Evolutionary conservation across 2,113 vertebrate genomes (phyloP), one percentile per base, ranked within the genome.

Genomic region (Fregetta grallaria): DNA sequence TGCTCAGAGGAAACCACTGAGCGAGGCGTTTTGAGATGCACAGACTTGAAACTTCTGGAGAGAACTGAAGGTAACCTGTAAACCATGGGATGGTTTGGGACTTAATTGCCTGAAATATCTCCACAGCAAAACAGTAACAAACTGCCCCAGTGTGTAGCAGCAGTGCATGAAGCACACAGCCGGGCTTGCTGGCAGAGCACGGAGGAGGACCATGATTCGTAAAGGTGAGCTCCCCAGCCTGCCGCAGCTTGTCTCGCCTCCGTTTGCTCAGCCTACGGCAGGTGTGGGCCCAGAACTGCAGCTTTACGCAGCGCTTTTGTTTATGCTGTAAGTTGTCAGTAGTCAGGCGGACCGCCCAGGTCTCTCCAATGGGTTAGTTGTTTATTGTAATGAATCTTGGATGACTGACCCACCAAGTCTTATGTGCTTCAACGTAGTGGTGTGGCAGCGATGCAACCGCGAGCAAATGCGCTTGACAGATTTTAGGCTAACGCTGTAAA

Each of bases 361-460:
- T 58, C 23, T 76, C 63, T 67, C 36, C 4, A 3, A 3, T 25
- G 38, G 19, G 49, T 68, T 27, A 6, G 7, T 13, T 80, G 17
- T 25, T 58, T 5, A 0, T 5, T 65, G 65, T 19, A 44, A 36
- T 15, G 44, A 59, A 20, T 56, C 61, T 66, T 56, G 26, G 11
- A 8, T 59, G 65, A 22, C 11, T n/a, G 23, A 62, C 27, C 42
- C 55, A 32, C 30, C 34, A 40, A 38, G 22, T 18, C 72, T 66
- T 32, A 10, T 0, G 0, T 53, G 56, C 47, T 61, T 67, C 23
- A 1, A 6, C 30, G 27, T 7, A 19, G 0, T 7, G 23, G 36
- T 2, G 6, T 22, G 67, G 34, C 52, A 49, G 42, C 1, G 23
- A 58, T 30, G 53, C 50, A 74, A 18, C 36, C 18, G 49, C 0